A percentile compares a stretch with the other conserved stretches of the same genome.
Evolutionary conservation across 1,140 invertebrate genomes (phyloP).

Genomic region (Scaptomyza hsui): DNA sequence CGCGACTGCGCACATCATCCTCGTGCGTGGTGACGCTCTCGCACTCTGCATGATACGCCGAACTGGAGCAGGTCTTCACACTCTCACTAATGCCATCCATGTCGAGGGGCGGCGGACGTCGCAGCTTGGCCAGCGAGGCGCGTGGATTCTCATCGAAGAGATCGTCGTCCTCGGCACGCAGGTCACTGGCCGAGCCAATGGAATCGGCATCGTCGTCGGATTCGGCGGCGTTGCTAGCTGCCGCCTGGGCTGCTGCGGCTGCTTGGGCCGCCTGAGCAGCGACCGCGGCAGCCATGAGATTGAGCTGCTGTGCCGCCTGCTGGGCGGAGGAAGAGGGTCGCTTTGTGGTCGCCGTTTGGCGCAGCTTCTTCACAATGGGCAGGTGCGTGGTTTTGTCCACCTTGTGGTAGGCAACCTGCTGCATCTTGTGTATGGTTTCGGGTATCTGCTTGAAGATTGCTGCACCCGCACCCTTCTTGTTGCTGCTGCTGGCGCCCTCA

Average conservation of each 20-base stretch:
- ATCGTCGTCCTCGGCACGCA: slow-evolving; percentile 87
- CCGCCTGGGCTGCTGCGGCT: slow-evolving; percentile 43
- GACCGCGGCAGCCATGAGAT: slow-evolving; percentile 69
- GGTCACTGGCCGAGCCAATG: slow-evolving; percentile 90
- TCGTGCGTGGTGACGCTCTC: slow-evolving; percentile 88
- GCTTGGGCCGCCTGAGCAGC: slow-evolving; percentile 70
- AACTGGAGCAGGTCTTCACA: slow-evolving; percentile 88
- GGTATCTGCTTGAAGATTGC: slow-evolving; percentile 85
- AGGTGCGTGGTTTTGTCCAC: slow-evolving; percentile 83
- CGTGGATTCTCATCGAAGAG: slow-evolving; percentile 84
- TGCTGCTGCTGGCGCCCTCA: slow-evolving; percentile 34
- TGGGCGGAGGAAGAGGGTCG: slow-evolving; percentile 76
- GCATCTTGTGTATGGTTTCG: slow-evolving; percentile 83
- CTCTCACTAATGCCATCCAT: slow-evolving; percentile 88
- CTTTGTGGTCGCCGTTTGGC: slow-evolving; percentile 80
- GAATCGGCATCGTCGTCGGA: slow-evolving; percentile 86
- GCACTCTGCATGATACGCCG: slow-evolving; percentile 89
- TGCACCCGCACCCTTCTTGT: slow-evolving; percentile 66
- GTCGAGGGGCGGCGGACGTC: slow-evolving; percentile 74
- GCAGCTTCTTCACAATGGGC: slow-evolving; percentile 84
- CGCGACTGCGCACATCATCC: slow-evolving; percentile 85
- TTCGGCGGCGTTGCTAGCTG: slow-evolving; percentile 50
- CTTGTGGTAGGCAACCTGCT: slow-evolving; percentile 84
- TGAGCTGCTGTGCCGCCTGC: slow-evolving; percentile 77
- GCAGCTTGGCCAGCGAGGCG: slow-evolving; percentile 54